Evolutionary conservation across 1,140 invertebrate species (phyloP).

Genomic region (Proales similis): DNA sequence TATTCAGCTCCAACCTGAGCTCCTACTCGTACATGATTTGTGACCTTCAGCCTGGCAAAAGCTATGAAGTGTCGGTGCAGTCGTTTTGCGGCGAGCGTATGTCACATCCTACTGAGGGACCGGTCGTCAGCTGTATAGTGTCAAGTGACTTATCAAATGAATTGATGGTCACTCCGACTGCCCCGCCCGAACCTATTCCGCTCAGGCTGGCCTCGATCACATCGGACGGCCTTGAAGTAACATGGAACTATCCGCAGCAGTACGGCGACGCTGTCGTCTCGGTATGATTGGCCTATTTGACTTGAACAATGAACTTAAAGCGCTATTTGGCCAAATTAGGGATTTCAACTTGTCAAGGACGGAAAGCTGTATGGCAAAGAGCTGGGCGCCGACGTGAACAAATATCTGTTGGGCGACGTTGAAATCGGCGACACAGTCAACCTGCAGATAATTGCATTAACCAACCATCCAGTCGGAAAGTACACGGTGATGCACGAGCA

Average conservation of each 20-base stretch:
- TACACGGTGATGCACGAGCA: conserved; percentile 27
- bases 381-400: conserved; percentile 48
- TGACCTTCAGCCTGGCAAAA: conserved; percentile 46
- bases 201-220: conserved; percentile 48
- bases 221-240: conserved; percentile 49
- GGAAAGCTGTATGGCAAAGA: conserved; percentile 49
- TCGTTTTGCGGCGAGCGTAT: conserved; percentile 39
- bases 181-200: conserved; percentile 48
- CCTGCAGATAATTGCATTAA: conserved; percentile 50
- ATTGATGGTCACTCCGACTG: conserved; percentile 46
- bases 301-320: background rate
- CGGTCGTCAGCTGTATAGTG: conserved; percentile 43
- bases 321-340: conserved; percentile 40
- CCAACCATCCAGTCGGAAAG: conserved; percentile 49
- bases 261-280: conserved; percentile 50
- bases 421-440: conserved; percentile 48
- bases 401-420: conserved; percentile 46
- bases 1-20: conserved; percentile 43
- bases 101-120: conserved; percentile 40
- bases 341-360: conserved; percentile 53
- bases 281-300: conserved; percentile 41
- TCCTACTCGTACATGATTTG: conserved; percentile 50
- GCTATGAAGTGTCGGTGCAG: conserved; percentile 47
- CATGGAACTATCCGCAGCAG: conserved; percentile 51
- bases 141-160: conserved; percentile 49